Base-by-base conservation (phyloP, 2,797 vertebrate species). In the Sphenopsis melanotis region DNA sequence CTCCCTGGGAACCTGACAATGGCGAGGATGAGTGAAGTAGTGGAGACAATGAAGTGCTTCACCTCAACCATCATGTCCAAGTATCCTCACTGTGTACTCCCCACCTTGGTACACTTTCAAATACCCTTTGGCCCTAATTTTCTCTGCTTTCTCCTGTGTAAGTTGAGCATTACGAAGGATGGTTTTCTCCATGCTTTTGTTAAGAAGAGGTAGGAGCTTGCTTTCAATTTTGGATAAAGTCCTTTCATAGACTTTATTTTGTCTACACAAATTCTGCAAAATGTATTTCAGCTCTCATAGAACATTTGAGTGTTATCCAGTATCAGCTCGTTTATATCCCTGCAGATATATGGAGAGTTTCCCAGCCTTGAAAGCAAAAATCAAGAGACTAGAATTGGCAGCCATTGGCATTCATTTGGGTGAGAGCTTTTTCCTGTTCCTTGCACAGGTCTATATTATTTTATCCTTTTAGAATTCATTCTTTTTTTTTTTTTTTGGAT, bases 261-360 rank as follows among this genome's bases (percentile, higher is more conserved):
- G 26, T 52, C 65, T 52, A 6, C 14, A 32, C 30, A 56, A 63
- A 84, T 70, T 95, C 91, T 90, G 39, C 63, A 91, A 93, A 89
- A 90, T 36, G 47, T 69, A 60, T 60, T 82, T 90, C 68, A 87
- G 8, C 12, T 86, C 39, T 78, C 42, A 64, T 7, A 77, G 64
- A 90, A 83, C 34, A 69, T 90, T 89, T 83, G 61, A 95, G 36
- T 55, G 75, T 72, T 96, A 93, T 82, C 68, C 78, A 84, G 82
- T 68, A 95, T 91, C 91, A 90, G 77, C 89, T 93, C 77, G 0
- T 89, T 94, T 94, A 71, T 91, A 93, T 86, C 90, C 91, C 76
- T 84, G 85, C 83, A 96, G 95, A 89, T 85, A 97, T 89, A 95
- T 96, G 95, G 94, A 93, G 61, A 89, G n/a, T n/a, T 96, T 95